Base-by-base conservation (phyloP, 2,797 vertebrate genomes). In the Pseudocheirus occidentalis region DNA sequence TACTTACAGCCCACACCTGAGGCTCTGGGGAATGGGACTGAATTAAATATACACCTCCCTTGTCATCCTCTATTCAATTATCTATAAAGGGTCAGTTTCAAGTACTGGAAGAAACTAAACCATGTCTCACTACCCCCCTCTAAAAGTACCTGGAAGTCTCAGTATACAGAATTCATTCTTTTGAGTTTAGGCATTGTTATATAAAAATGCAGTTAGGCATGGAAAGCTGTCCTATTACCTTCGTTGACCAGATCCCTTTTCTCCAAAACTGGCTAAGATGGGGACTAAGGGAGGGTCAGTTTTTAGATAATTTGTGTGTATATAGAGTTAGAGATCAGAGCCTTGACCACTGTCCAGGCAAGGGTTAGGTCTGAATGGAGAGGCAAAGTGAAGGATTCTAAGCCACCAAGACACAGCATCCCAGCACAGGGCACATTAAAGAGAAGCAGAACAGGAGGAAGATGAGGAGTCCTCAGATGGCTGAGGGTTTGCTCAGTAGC, bases 121-220 rank as follows among this genome's bases (percentile, higher is more conserved):
- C 52, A 90, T 91, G 55, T 54, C 58, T 95, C 52, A 56, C 90
- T 3, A 2, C 73, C 21, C 73, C 9, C 5, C 7, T 5, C 24
- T 1, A 46, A 87, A 46, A 46, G n/a, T 40, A 53, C 27, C 34
- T 58, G 93, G 55, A 40, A 55, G 90, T 89, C 52, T 90, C 56
- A 50, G 40, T 40, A 87, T 50, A 31, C 34, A 55, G 66, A 91
- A 92, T 54, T 27, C 31, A 93, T 91, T 40, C 91, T 93, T 81
- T 90, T 93, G 81, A 50, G 57, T 92, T 62, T 92, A 56, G 46
- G 24, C 27, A 46, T 24, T 94, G 34, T 29, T 46, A 62, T 56
- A 31, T 94, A 95, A 94, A 94, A 59, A 94, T 92, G 58, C 66
- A 66, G 95, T 92, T 91, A 55, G 14, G 24, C 90, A 58, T 58